Evolutionary conservation across 2,113 vertebrate species (phyloP).

Genomic region (Blennius ocellaris): DNA sequence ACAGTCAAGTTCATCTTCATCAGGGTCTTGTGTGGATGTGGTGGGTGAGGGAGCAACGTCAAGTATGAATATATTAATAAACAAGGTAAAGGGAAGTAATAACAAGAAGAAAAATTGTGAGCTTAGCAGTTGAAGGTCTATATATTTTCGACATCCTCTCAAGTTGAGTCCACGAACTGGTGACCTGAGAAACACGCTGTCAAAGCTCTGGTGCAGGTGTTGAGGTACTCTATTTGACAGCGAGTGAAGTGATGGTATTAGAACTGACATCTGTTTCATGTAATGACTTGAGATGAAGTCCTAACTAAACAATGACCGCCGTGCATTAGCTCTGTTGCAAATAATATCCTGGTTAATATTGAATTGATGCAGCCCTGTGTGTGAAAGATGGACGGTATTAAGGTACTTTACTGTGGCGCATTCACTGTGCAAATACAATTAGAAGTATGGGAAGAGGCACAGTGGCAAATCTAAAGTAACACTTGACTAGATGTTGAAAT

Average conservation of each 20-base stretch:
- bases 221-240: slow-evolving; percentile 28
- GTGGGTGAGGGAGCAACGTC: neutral
- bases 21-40: slow-evolving; percentile 1
- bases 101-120: slow-evolving; percentile 1
- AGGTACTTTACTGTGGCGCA: too few species aligned
- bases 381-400: too few species aligned
- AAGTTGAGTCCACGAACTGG: neutral
- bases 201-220: neutral
- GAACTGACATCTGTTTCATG: slow-evolving; percentile 38
- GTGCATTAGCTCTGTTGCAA: too few species aligned
- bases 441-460: too few species aligned
- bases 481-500: too few species aligned
- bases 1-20: slow-evolving; percentile 8
- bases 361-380: too few species aligned
- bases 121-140: neutral
- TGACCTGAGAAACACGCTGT: slow-evolving; percentile 23
- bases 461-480: too few species aligned
- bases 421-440: too few species aligned
- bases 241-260: slow-evolving; percentile 24
- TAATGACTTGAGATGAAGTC: slow-evolving; percentile 5
- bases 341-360: too few species aligned
- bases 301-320: neutral
- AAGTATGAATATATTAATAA: neutral
- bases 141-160: slow-evolving; percentile 2
- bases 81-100: neutral